Percentiles rank a stretch among this genome's conserved stretches.
Evolutionary conservation across 2,888 invertebrate genomes (phyloP).

Genomic region (Watsonalla cultraria): DNA sequence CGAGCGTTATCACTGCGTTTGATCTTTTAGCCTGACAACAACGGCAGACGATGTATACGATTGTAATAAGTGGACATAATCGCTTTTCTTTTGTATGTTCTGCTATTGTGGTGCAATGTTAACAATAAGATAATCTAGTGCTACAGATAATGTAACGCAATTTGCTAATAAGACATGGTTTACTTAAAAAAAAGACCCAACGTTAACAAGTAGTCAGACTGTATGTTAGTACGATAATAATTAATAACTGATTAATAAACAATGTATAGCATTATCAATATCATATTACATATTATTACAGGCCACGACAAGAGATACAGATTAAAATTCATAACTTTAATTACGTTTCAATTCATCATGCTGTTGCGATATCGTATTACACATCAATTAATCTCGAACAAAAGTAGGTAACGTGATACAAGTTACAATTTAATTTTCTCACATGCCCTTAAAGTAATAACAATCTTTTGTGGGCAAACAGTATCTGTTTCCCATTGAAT

Average conservation of each 20-base stretch:
- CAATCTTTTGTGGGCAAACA: constrained; percentile 69
- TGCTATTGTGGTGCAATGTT: constrained; percentile 26
- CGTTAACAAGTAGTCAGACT: too few relatives aligned
- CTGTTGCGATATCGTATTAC: constrained; percentile 30
- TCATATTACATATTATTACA: too few relatives aligned
- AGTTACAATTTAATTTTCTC: constrained; percentile 75
- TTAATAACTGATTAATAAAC: too few relatives aligned
- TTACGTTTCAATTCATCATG: constrained; percentile 25
- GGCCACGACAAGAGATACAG: too few relatives aligned
- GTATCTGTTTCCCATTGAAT: constrained; percentile 69
- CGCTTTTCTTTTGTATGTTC: constrained; percentile 14
- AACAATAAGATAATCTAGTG: constrained; percentile 52
- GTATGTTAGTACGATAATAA: too few relatives aligned
- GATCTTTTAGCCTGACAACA: constrained; percentile 19
- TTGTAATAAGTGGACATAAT: constrained; percentile 29
- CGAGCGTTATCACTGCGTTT: constrained; percentile 22
- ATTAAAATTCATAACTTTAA: constrained; percentile 6
- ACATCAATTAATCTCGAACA: constrained; percentile 33
- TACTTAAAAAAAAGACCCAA: background rate
- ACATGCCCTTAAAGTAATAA: constrained; percentile 76
- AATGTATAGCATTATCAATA: too few relatives aligned
- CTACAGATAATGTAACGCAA: constrained; percentile 24
- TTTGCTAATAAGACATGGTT: background rate
- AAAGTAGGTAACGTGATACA: constrained; percentile 38
- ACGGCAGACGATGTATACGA: constrained; percentile 4